Base-by-base conservation (phyloP, 2,888 invertebrate species). In the Heliconius sara region DNA sequence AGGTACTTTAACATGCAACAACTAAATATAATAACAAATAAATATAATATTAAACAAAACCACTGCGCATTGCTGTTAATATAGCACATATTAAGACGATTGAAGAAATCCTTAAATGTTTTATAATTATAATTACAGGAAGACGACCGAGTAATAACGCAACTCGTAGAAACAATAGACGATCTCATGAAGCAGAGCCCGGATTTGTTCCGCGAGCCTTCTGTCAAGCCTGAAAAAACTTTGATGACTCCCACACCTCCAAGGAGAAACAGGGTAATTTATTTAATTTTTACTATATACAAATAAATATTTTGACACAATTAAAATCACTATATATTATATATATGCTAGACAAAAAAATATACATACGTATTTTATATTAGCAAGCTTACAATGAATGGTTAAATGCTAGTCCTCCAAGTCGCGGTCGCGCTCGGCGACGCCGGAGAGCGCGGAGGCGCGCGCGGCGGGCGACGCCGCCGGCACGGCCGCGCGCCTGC, bases 121-220 rank as follows among this genome's bases (percentile, higher is more conserved):
- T 60, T 19, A 52, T 52, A 52, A n/a, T 30, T 83, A 85, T 91
- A 10, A 76, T 96, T 95, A 83, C 95, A 96, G 90, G 97, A 97
- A 86, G 97, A 98, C 83, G 97, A 97, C 81, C 95, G 96, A 81
- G 97, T 97, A 87, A 96, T 98, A 79, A 97, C 97, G 39, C 96
- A 96, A 77, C 92, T 98, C 63, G 90, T 98, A 80, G 97, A 98
- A 88, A 97, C 97, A 81, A 97, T 98, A 70, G 98, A 98, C 82
- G 97, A 97, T 85, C 92, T 98, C 67, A 97, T 97, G 89, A 97
- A 97, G 88, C 96, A 97, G 82, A 97, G 97, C 78, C 98, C 98
- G 0, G 97, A 97, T 80, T 87, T 97, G 76, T 95, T 88, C 92
- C 90, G 91, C 85, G 90, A 92, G 84, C 79, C 84, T 47, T 86